phyloP scores from a whole-genome alignment of 2,888 invertebrate species.

The Eupithecia centaureata region DNA sequence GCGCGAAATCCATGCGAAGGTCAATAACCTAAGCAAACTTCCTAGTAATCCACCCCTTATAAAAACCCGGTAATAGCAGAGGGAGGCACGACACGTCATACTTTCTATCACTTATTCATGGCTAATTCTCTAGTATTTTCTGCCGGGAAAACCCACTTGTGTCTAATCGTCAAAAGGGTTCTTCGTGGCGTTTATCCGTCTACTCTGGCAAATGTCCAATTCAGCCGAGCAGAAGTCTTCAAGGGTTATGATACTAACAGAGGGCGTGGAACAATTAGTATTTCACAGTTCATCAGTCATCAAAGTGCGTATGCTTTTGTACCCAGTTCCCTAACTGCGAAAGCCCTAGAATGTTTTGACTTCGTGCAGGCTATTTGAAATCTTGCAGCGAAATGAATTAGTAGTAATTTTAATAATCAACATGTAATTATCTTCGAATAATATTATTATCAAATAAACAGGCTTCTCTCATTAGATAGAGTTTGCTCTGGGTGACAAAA shows the following conservation, averaged over 20 bases:
- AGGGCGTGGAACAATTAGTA: conserved; percentile 28
- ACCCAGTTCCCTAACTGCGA: not conserved
- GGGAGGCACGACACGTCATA: conserved; percentile 16
- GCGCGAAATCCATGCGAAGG: not conserved
- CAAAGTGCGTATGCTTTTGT: not conserved
- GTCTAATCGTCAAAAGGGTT: conserved; percentile 39
- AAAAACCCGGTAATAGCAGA: conserved; percentile 18
- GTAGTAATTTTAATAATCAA: not conserved
- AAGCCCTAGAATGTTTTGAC: not conserved
- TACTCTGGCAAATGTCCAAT: conserved; percentile 46
- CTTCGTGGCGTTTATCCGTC: conserved; percentile 35
- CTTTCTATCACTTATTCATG: conserved; percentile 25
- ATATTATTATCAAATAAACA: not conserved
- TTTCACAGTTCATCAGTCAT: conserved; percentile 15
- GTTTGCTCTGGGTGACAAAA: not conserved
- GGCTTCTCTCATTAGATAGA: not conserved
- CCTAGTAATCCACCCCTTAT: conserved; percentile 20
- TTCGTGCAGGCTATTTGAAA: not conserved
- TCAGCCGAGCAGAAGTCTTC: conserved; percentile 39
- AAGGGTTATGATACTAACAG: conserved; percentile 39
- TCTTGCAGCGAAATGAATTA: not conserved
- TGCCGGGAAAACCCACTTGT: conserved; percentile 26
- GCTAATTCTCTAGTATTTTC: conserved; percentile 18
- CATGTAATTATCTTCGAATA: not conserved
- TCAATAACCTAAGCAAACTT: conserved; percentile 14